Evolutionary conservation across 2,888 invertebrate species (phyloP), one percentile per base, ranked within the genome.

Genomic region (Orthonevra nobilis): DNA sequence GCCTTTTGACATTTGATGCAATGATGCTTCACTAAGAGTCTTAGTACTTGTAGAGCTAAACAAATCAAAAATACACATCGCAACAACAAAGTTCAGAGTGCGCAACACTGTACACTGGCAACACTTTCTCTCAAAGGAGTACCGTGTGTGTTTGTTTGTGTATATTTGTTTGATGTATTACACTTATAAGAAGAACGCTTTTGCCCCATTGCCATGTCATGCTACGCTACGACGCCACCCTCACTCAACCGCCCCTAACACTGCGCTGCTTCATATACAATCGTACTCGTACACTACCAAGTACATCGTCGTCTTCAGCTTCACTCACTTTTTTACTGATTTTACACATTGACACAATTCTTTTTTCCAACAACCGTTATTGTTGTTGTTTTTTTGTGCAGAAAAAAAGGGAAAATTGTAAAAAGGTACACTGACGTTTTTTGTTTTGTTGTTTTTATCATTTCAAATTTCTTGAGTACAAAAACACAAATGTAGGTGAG

Each of bases 331-430:
- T 77, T 70, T 66, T 61, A 73, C 79, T 68, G 79, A 79, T 79
- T 79, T 79, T 79, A 73, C 79, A 73, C 79, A 79, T 79, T 79
- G 79, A 79, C 79, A 79, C 79, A 79, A 68, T 79, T 79, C 48
- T 44, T 68, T 79, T 66, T 23, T 23, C 5, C n/a, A n/a, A n/a
- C n/a, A n/a, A n/a, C n/a, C n/a, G n/a, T n/a, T n/a, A n/a, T n/a
- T 61, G 32, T 44, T 63, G 61, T 58, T 75, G 48, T 75, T 60
- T 42, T 60, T 73, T 40, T 63, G 3, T 5, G 23, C 5, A 58
- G 12, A 61, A 52, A 52, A 61, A 54, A 46, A 58, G 52, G 42
- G 42, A 73, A 64, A n/a, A 19, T 20, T 72, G 34, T 60, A 36
- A 79, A 72, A 79, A 56, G 68, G 61, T 68, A 79, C 79, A 73